Percentiles rank a stretch among this genome's conserved stretches.
These are phyloP conservation scores for Drosophila albomicans DNA, from an alignment of 1,140 invertebrate genomes.

Conservation along the genomic window DNA sequence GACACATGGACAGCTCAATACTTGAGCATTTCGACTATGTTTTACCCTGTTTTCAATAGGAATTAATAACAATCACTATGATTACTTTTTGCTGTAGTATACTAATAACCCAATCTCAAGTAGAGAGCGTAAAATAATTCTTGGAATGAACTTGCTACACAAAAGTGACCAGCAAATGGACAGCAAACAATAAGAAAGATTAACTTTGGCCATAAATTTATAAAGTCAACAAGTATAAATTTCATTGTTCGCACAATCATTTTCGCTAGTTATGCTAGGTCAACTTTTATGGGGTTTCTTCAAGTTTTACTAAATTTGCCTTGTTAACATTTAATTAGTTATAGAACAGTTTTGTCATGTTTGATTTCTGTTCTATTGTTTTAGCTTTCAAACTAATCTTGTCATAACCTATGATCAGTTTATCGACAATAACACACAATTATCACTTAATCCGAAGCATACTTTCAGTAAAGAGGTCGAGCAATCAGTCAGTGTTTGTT, in stretches of 20 bases:
- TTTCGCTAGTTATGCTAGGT: neutral
- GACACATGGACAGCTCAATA: neutral
- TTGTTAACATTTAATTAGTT: too few relatives aligned
- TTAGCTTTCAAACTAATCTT: neutral
- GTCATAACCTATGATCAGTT: neutral
- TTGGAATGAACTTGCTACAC: conserved; percentile 18
- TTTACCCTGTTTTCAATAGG: conserved; percentile 11
- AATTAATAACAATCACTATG: neutral
- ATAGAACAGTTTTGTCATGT: too few relatives aligned
- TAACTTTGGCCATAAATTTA: conserved; percentile 32
- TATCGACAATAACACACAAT: neutral
- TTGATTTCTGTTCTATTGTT: neutral
- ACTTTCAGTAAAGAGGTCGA: neutral
- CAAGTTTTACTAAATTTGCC: neutral
- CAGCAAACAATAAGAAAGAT: conserved; percentile 42
- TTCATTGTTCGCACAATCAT: neutral
- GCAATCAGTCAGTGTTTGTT: neutral
- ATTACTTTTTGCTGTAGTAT: neutral
- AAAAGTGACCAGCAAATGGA: conserved; percentile 15
- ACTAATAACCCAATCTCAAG: neutral
- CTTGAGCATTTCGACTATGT: neutral
- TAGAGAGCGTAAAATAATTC: conserved; percentile 20
- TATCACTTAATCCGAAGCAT: neutral
- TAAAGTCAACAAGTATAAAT: neutral
- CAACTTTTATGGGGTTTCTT: neutral